Evolutionary conservation across 2,797 vertebrate genomes (phyloP).

Genomic region (Psittacula derbiana): DNA sequence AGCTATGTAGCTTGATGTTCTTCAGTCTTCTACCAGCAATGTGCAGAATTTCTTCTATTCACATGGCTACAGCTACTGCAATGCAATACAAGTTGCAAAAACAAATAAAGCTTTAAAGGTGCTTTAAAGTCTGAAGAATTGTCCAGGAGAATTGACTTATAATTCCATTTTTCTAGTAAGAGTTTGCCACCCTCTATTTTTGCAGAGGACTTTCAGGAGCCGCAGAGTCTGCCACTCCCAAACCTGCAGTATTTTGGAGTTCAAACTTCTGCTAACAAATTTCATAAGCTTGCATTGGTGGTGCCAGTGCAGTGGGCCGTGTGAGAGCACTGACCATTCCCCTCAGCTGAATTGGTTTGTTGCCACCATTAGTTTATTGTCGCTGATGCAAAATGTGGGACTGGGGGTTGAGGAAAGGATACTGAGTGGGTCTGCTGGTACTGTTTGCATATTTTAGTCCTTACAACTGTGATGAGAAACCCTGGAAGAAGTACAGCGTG

Average conservation of each 20-base stretch:
- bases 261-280: background rate
- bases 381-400: background rate
- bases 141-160: background rate
- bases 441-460: background rate
- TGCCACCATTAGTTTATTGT: background rate
- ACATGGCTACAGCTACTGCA: background rate
- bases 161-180: background rate
- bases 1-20: background rate
- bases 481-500: background rate
- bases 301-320: background rate
- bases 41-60: background rate
- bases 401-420: background rate
- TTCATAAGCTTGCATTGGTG: background rate
- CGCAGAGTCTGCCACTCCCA: background rate
- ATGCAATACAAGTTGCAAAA: background rate
- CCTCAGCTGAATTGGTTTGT: background rate
- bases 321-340: background rate
- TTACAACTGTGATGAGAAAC: background rate
- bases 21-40: background rate
- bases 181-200: background rate
- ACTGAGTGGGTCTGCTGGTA: background rate
- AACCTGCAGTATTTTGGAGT: background rate
- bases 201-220: background rate
- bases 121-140: background rate
- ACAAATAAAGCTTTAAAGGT: background rate